A percentile compares a stretch with the other conserved stretches of the same genome.
Conservation (phyloP, 2,888 invertebrate species). For the Diloba caeruleocephala region DNA sequence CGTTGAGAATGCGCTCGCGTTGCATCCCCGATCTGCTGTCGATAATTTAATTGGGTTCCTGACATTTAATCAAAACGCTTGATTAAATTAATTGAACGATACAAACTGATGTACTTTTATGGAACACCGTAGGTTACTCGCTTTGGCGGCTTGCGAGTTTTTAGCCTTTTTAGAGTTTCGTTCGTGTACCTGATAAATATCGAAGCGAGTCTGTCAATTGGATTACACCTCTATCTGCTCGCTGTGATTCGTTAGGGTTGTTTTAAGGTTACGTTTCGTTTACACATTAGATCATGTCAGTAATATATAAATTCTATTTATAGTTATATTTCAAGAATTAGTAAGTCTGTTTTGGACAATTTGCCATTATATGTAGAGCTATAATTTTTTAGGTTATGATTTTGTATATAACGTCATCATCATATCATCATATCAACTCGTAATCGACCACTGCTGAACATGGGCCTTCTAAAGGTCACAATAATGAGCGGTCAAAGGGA, state of each 20-base stretch:
- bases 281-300: too few species aligned
- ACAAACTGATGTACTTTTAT: slow-evolving; percentile 79
- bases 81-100: slow-evolving; percentile 84
- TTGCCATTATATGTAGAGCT: too few species aligned
- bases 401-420: too few species aligned
- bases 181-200: slow-evolving; percentile 50
- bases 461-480: too few species aligned
- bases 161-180: slow-evolving; percentile 52
- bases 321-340: too few species aligned
- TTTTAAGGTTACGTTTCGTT: slow-evolving; percentile 8
- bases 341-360: too few species aligned
- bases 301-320: too few species aligned
- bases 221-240: slow-evolving; percentile 52
- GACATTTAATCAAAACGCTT: slow-evolving; percentile 85
- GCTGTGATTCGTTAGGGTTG: slow-evolving; percentile 11
- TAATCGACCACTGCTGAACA: too few species aligned
- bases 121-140: slow-evolving; percentile 64
- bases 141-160: slow-evolving; percentile 58
- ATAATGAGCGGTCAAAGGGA: too few species aligned
- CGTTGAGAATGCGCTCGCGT: slow-evolving; percentile 63
- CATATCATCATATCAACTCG: too few species aligned
- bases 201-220: slow-evolving; percentile 42
- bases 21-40: slow-evolving; percentile 68
- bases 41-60: slow-evolving; percentile 86
- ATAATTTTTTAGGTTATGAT: too few species aligned